Percentiles rank a stretch among this genome's conserved stretches.
Conservation (phyloP, 2,888 invertebrate species). For the Papilio elwesi region DNA sequence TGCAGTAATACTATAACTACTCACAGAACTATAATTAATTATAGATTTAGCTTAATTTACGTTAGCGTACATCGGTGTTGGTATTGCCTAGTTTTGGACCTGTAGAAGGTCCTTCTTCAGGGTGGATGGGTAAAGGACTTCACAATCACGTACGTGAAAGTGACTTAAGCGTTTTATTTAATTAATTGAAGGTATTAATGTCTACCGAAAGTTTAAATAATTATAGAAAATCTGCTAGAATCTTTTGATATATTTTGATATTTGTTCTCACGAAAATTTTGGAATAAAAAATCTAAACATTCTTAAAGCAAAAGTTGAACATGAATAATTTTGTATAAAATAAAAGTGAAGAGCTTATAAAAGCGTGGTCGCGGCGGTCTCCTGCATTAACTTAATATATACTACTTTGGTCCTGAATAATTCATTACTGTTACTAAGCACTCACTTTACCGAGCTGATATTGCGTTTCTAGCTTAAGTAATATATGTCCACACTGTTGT, state of each 20-base stretch:
- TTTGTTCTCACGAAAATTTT: neutral
- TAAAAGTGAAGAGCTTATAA: slow-evolving; percentile 33
- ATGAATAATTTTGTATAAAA: slow-evolving; percentile 29
- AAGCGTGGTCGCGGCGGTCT: slow-evolving; percentile 26
- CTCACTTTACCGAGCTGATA: slow-evolving; percentile 33
- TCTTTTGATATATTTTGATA: neutral
- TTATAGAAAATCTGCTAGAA: neutral
- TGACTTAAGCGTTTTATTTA: no score
- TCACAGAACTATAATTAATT: no score
- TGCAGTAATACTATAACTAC: no score
- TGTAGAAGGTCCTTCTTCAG: no score
- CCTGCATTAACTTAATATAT: slow-evolving; percentile 35
- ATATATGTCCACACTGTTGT: slow-evolving; percentile 16
- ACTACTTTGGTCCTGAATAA: slow-evolving; percentile 36
- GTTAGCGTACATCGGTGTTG: no score
- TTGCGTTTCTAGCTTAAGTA: slow-evolving; percentile 27
- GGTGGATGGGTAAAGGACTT: no score
- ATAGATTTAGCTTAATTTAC: no score
- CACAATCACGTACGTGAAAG: no score
- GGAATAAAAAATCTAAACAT: slow-evolving; percentile 19
- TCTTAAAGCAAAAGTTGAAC: slow-evolving; percentile 21
- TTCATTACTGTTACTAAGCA: slow-evolving; percentile 36
- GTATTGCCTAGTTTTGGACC: no score
- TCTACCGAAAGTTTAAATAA: no score
- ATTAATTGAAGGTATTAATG: no score